phyloP scores from a whole-genome alignment of 2,888 invertebrate species.

The Lycophotia porphyrea region DNA sequence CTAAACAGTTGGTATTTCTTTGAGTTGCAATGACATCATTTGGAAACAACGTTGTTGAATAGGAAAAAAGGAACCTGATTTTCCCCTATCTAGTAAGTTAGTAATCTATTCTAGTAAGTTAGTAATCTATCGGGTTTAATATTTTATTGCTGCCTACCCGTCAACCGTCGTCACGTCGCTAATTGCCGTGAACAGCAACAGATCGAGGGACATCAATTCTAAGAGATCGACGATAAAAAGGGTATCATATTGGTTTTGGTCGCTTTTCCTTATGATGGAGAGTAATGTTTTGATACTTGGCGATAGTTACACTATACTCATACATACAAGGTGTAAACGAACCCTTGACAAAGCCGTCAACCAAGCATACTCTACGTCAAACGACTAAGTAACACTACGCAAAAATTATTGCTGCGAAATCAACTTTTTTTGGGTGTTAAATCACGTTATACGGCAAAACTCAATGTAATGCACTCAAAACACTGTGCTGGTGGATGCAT shows the following conservation, averaged over 20 bases:
- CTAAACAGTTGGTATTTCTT: not conserved
- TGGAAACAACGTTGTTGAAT: not conserved
- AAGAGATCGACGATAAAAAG: constrained; percentile 66
- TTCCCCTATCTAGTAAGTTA: constrained; percentile 26
- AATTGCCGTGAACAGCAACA: constrained; percentile 69
- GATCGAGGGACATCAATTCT: constrained; percentile 70
- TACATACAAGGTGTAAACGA: too few relatives aligned
- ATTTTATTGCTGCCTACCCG: constrained; percentile 52
- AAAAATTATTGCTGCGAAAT: too few relatives aligned
- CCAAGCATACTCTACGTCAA: too few relatives aligned
- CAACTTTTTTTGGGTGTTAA: too few relatives aligned
- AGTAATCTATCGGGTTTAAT: constrained; percentile 58
- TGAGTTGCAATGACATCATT: not conserved
- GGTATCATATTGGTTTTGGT: constrained; percentile 39
- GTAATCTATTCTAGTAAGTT: constrained; percentile 53
- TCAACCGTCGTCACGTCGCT: constrained; percentile 68
- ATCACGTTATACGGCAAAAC: too few relatives aligned
- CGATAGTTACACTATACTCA: not conserved
- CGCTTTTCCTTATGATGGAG: not conserved
- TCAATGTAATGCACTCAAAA: too few relatives aligned
- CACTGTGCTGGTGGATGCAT: too few relatives aligned
- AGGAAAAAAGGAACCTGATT: not conserved
- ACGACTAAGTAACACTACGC: too few relatives aligned
- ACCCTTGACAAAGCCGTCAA: too few relatives aligned
- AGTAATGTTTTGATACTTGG: not conserved